Evolutionary conservation across 2,113 vertebrate genomes (phyloP).

Genomic region (Symphodus melops): DNA sequence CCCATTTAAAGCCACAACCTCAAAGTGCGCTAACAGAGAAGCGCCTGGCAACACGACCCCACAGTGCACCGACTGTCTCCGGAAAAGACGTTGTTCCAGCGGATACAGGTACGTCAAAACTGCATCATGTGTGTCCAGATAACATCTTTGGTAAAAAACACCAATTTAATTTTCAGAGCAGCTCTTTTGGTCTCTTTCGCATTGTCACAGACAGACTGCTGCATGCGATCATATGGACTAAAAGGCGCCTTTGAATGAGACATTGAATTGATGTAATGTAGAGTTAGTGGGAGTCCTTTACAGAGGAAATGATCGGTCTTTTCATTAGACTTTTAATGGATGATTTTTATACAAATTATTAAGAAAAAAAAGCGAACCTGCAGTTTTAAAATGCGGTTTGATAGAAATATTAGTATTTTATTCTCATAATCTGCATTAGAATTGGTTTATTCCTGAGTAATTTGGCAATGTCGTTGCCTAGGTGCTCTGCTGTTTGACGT

Average conservation of each 20-base stretch:
- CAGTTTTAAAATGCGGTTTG: not conserved
- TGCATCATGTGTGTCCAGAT: not conserved
- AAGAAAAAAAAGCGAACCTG: not conserved
- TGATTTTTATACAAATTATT: not conserved
- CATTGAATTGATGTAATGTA: slow-evolving; percentile 31
- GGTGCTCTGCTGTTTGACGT: slow-evolving; percentile 54
- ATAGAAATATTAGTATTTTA: not conserved
- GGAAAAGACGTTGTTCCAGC: slow-evolving; percentile 7
- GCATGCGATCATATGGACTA: slow-evolving; percentile 55
- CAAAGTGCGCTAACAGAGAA: slow-evolving; percentile 70
- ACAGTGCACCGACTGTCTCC: slow-evolving; percentile 39
- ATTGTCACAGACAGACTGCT: slow-evolving; percentile 40
- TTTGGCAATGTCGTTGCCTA: not conserved
- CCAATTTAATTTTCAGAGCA: not conserved
- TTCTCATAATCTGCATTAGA: not conserved
- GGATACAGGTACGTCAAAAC: slow-evolving; percentile 52
- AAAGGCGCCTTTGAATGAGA: slow-evolving; percentile 46
- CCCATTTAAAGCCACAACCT: slow-evolving; percentile 71
- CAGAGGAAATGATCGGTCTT: slow-evolving; percentile 16
- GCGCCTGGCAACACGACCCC: slow-evolving; percentile 70
- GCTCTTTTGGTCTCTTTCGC: slow-evolving; percentile 15
- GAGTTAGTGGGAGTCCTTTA: slow-evolving; percentile 29
- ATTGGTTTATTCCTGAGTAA: not conserved
- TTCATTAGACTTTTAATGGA: slow-evolving; percentile 3
- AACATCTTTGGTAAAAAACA: not conserved